Percentiles rank a stretch among this genome's conserved stretches.
Evolutionary conservation across 2,797 vertebrate species (phyloP).

Genomic region (Columba guinea): DNA sequence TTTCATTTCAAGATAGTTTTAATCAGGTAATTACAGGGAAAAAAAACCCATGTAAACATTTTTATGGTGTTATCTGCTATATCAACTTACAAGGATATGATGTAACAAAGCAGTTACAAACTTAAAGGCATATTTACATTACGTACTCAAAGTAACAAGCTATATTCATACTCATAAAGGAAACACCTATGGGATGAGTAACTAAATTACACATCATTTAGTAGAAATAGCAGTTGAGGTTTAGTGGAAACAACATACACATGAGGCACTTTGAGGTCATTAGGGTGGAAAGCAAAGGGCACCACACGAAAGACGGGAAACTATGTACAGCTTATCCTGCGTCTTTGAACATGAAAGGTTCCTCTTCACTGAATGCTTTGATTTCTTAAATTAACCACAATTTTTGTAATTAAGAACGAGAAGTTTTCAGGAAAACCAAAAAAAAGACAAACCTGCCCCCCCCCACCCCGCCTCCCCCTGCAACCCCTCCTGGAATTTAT

Average conservation of each 20-base stretch:
- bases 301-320: conserved; percentile 80
- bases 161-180: conserved; percentile 86
- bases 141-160: conserved; percentile 91
- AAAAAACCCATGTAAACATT: conserved; percentile 84
- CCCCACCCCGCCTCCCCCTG: too few species aligned
- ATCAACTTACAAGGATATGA: conserved; percentile 93
- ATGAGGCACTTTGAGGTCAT: conserved; percentile 96
- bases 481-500: conserved; percentile 64
- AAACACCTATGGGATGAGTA: conserved; percentile 89
- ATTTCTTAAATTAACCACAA: conserved; percentile 78
- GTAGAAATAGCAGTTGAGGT: conserved; percentile 84
- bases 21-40: conserved; percentile 75
- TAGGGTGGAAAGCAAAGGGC: conserved; percentile 84
- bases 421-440: conserved; percentile 69
- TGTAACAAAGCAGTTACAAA: conserved; percentile 96
- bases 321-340: conserved; percentile 84
- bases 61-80: conserved; percentile 92
- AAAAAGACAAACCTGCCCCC: not conserved
- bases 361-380: conserved; percentile 78
- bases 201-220: conserved; percentile 91
- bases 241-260: conserved; percentile 88
- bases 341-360: conserved; percentile 84
- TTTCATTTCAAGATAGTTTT: conserved; percentile 78
- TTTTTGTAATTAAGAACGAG: conserved; percentile 69
- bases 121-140: conserved; percentile 94